Percentiles rank a stretch among this genome's conserved stretches.
These are phyloP conservation scores for Xenentodon cancila DNA, from an alignment of 2,797 vertebrate genomes.

Conservation along the genomic window DNA sequence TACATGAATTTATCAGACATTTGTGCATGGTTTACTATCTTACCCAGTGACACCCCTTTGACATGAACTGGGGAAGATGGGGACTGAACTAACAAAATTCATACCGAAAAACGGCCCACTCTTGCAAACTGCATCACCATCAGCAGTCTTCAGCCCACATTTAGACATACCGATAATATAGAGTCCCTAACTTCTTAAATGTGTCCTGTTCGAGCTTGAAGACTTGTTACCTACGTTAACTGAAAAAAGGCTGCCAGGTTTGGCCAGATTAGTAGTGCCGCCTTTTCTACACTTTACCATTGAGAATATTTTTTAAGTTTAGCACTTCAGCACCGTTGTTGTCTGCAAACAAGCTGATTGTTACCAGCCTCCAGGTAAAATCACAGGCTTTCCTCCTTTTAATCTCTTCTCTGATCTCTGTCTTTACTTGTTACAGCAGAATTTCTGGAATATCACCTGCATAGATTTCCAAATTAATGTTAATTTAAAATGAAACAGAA, in stretches of 20 bases:
- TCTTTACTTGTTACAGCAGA: neutral
- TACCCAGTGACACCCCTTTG: too few relatives aligned
- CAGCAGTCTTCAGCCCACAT: neutral
- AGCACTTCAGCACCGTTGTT: neutral
- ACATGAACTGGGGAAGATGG: too few relatives aligned
- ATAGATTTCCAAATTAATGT: neutral
- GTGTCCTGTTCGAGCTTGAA: neutral
- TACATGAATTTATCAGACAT: too few relatives aligned
- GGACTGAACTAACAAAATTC: too few relatives aligned
- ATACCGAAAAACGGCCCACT: too few relatives aligned
- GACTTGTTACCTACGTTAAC: neutral
- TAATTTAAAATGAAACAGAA: neutral
- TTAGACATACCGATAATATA: too few relatives aligned
- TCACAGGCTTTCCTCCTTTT: constrained; percentile 23
- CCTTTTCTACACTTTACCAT: neutral
- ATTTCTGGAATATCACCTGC: neutral
- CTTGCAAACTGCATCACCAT: neutral
- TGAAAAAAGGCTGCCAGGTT: neutral
- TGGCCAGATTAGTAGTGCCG: neutral
- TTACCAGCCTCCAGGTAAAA: constrained; percentile 17
- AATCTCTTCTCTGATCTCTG: constrained; percentile 6
- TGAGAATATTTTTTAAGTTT: neutral
- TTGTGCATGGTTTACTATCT: too few relatives aligned
- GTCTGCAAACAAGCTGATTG: constrained; percentile 8
- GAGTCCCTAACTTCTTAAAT: neutral